A percentile compares a stretch with the other conserved stretches of the same genome.
Evolutionary conservation across 2,888 invertebrate species (phyloP).

Genomic region (Pinctada fucata): DNA sequence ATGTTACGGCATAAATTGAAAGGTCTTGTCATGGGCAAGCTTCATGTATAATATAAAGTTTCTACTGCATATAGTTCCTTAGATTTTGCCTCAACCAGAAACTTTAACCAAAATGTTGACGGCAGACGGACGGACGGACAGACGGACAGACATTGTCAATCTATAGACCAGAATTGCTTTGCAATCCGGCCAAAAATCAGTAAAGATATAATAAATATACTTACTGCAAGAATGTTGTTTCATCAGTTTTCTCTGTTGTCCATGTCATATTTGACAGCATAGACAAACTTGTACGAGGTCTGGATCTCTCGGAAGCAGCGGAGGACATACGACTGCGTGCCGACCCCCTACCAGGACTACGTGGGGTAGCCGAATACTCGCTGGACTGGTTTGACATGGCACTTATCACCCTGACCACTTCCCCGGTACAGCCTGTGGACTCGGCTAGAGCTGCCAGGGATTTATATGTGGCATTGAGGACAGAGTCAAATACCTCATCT

Average conservation of each 20-base stretch:
- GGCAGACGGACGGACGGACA: too few relatives aligned
- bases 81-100: too few relatives aligned
- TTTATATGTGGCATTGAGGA: slow-evolving; percentile 66
- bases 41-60: too few relatives aligned
- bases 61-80: too few relatives aligned
- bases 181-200: too few relatives aligned
- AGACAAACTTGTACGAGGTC: slow-evolving; percentile 69
- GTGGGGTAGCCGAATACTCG: slow-evolving; percentile 55
- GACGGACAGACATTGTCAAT: too few relatives aligned
- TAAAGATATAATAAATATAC: too few relatives aligned
- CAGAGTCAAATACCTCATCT: slow-evolving; percentile 71
- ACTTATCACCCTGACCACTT: slow-evolving; percentile 65
- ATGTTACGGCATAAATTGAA: too few relatives aligned
- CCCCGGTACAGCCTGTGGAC: slow-evolving; percentile 72
- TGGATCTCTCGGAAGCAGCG: slow-evolving; percentile 58
- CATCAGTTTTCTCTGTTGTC: slow-evolving; percentile 65
- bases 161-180: too few relatives aligned
- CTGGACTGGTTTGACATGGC: slow-evolving; percentile 58
- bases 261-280: slow-evolving; percentile 72
- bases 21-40: too few relatives aligned
- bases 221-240: slow-evolving; percentile 71
- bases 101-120: too few relatives aligned
- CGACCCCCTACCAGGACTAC: slow-evolving; percentile 35
- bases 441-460: slow-evolving; percentile 73
- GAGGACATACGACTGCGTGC: slow-evolving; percentile 42